phyloP scores from a whole-genome alignment of 2,797 vertebrate genomes.

The Myotis vivesi region DNA sequence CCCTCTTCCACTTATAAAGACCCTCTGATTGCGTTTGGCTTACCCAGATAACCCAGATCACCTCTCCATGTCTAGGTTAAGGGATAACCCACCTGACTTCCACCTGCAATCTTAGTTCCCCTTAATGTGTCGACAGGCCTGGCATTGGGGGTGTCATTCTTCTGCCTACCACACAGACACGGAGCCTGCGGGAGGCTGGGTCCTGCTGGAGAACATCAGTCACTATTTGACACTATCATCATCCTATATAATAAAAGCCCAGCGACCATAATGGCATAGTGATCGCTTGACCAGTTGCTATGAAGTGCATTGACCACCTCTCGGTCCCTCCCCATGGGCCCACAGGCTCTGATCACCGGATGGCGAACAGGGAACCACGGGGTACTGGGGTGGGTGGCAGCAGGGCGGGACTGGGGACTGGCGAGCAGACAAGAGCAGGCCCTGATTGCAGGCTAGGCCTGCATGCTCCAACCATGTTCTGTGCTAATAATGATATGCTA shows the following conservation, averaged over 20 bases:
- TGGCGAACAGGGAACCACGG: too few species aligned
- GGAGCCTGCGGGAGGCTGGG: background rate
- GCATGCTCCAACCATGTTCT: too few species aligned
- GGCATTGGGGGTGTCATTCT: background rate
- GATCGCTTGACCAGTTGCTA: too few species aligned
- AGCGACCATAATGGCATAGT: too few species aligned
- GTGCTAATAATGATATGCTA: too few species aligned
- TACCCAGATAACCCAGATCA: background rate
- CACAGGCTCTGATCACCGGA: accelerated
- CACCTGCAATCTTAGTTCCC: background rate
- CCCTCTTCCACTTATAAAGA: background rate
- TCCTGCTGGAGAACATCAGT: background rate
- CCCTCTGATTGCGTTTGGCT: background rate
- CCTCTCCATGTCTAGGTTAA: background rate
- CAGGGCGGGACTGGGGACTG: too few species aligned
- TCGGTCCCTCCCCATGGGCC: too few species aligned
- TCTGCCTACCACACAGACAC: background rate
- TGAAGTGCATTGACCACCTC: too few species aligned
- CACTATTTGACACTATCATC: background rate
- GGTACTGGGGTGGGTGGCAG: too few species aligned
- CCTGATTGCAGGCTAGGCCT: too few species aligned
- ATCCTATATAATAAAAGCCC: too few species aligned
- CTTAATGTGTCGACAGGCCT: background rate
- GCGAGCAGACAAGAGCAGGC: too few species aligned
- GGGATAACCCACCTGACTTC: background rate